Base-by-base conservation (phyloP, 2,113 vertebrate species). In the Chiloscyllium plagiosum region DNA sequence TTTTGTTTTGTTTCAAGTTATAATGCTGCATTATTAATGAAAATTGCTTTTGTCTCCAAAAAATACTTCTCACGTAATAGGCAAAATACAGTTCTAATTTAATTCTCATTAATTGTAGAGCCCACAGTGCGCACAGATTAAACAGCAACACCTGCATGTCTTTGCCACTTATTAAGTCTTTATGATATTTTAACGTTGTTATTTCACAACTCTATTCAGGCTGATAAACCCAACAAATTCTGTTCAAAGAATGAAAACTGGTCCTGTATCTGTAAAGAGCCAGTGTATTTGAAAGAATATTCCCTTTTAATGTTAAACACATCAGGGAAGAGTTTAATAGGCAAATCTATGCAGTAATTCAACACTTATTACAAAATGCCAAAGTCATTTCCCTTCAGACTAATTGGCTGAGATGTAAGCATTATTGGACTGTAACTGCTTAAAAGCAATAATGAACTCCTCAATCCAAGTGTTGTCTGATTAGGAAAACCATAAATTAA, bases 331-430 rank as follows among this genome's bases (percentile, higher is more conserved):
- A 99, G 98, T 98, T 98, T 98, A 98, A 99, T 98, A 98, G 98
- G 98, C 98, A 98, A 98, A 99, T 98, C 98, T 98, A 99, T 98
- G 98, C 98, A 98, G 98, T 98, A 98, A 98, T 98, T 98, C 98
- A 98, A 98, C 98, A 98, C 98, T 98, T 98, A 98, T 98, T 98
- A 98, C 98, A 98, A 98, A 98, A 98, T 98, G 98, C 98, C 98
- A 98, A 98, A 98, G 98, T 99, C 98, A 99, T 98, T 99, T 98
- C 98, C 94, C 98, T 98, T 98, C 98, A 98, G 98, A 98, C 99
- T 99, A 99, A 99, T 99, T 99, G 98, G 98, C 98, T 98, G 99
- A 99, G 98, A 99, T 98, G 98, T 72, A 95, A 95, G 94, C 69
- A 95, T 76, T 95, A 95, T 95, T 95, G 94, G 94, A 95, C 94